Conservation (phyloP, 2,888 invertebrate genomes). For the Aricia artaxerxes region DNA sequence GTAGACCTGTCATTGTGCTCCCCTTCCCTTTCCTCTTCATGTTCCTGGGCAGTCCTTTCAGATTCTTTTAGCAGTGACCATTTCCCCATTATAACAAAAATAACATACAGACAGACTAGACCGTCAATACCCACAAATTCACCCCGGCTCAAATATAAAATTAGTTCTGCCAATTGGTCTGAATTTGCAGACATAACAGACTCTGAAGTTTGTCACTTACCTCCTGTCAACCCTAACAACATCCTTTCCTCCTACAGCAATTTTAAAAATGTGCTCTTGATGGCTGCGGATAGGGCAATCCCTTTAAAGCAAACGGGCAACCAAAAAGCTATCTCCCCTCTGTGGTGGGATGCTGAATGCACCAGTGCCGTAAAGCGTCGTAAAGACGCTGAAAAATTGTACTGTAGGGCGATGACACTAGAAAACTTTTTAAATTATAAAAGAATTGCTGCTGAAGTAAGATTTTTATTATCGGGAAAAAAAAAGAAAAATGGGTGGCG, state of each 20-base stretch:
- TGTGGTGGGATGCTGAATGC: constrained; percentile 34
- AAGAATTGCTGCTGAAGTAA: background rate
- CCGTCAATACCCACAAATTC: too few species aligned
- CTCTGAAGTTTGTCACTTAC: background rate
- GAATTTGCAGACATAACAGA: background rate
- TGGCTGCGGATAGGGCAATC: too few species aligned
- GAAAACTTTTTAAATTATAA: constrained; percentile 9
- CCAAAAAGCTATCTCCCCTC: constrained; percentile 16
- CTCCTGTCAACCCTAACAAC: background rate
- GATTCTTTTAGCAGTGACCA: too few species aligned
- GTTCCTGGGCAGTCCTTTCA: background rate
- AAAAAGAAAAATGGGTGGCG: constrained; percentile 27
- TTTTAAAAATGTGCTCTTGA: too few species aligned
- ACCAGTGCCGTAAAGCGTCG: constrained; percentile 21
- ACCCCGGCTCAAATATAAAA: background rate
- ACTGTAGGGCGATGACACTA: background rate
- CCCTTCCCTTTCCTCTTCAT: too few species aligned
- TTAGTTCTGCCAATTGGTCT: background rate
- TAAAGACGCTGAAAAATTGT: constrained; percentile 16
- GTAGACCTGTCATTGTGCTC: too few species aligned
- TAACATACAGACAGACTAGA: too few species aligned
- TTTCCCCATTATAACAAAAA: too few species aligned
- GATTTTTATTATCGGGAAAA: background rate
- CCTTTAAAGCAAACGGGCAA: too few species aligned
- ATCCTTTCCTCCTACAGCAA: background rate